These are phyloP conservation scores for Zaprionus lachaisei DNA, from an alignment of 1,140 invertebrate species.

Conservation along the genomic window DNA sequence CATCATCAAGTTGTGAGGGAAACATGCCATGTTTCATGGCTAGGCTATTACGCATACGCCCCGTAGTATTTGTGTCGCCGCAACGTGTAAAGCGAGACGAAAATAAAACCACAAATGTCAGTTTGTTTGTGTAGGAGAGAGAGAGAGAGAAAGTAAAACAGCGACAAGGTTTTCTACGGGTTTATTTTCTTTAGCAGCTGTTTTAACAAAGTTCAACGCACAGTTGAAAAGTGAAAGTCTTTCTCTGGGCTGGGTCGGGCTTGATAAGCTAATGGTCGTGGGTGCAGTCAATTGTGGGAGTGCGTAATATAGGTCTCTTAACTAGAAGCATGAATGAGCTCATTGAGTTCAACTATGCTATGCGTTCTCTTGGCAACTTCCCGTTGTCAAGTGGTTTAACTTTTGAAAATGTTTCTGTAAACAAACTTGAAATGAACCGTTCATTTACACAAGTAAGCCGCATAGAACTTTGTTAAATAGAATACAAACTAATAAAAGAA, in stretches of 20 bases:
- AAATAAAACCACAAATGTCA: conserved; percentile 7
- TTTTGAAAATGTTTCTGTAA: not conserved
- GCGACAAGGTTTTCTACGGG: conserved; percentile 46
- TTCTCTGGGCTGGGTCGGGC: conserved; percentile 18
- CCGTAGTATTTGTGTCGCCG: conserved; percentile 58
- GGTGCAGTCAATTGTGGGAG: conserved; percentile 36
- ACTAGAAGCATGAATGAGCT: conserved; percentile 56
- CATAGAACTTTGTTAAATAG: not conserved
- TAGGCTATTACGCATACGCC: conserved; percentile 55
- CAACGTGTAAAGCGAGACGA: conserved; percentile 13
- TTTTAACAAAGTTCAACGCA: conserved; percentile 58
- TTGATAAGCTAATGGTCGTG: conserved; percentile 35
- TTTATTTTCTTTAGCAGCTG: conserved; percentile 46
- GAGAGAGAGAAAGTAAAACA: not conserved
- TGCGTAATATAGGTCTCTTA: conserved; percentile 25
- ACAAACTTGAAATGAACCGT: too few species aligned
- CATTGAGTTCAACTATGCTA: conserved; percentile 28
- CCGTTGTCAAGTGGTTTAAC: not conserved
- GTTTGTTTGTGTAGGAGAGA: not conserved
- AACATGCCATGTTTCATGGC: conserved; percentile 32
- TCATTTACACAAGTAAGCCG: conserved; percentile 2
- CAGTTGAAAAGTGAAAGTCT: conserved; percentile 66
- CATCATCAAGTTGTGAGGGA: conserved; percentile 51
- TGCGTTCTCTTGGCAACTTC: not conserved
- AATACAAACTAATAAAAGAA: conserved; percentile 52